Conservation (phyloP, 2,113 vertebrate species). For the Rattus norvegicus region GRCr8 NC_086019.1:212390501-212391000, state of each 20-base stretch:
- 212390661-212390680: conserved; percentile 94
- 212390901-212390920: background rate
- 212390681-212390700: conserved; percentile 94
- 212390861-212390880: background rate
- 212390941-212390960: too few species aligned
- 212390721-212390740: conserved; percentile 93
- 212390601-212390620: conserved; percentile 95
- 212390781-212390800: conserved; percentile 81
- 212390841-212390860: background rate
- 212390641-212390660: conserved; percentile 93
- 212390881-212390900: background rate
- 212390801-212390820: background rate
- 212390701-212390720: conserved; percentile 92
- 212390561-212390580: background rate
- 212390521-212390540: background rate
- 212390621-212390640: conserved; percentile 95
- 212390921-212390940: background rate
- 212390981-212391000: background rate
- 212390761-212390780: conserved; percentile 92
- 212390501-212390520: background rate
- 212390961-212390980: background rate
- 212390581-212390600: accelerated
- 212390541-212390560: background rate
- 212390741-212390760: conserved; percentile 94
- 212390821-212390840: background rate